Evolutionary conservation across 2,888 invertebrate genomes (phyloP), one percentile per base, ranked within the genome.

Genomic region (Lepetodrilus schrolli): DNA sequence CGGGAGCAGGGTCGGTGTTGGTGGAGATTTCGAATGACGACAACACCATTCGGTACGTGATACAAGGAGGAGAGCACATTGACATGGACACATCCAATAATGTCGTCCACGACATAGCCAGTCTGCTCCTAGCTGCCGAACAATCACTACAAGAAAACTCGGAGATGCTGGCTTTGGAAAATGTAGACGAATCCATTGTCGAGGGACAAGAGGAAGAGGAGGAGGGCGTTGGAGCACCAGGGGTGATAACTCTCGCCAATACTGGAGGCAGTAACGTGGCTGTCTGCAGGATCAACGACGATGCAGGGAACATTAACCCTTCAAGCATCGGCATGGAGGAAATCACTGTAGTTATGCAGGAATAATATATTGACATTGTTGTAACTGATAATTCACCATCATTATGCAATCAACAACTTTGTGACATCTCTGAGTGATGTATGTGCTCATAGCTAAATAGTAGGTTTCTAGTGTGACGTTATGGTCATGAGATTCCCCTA

Each of bases 81-180:
- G 77, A 75, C n/a, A 68, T 38, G 38, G 73, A 79, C 10, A 73
- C 77, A 2, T 70, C 80, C 7, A 75, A 78, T 5, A 51, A 72
- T n/a, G 74, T 83, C 3, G 77, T 80, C 1, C 80, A 84, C 37
- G 83, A 83, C 72, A 79, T 85, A 26, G 80, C 83, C 13, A 81
- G 77, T 43, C 43, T 84, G 7, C 66, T 84, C 5, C 50, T 82
- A 21, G 82, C 81, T 20, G 83, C 83, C 5, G 81, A 80, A 43
- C 78, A 82, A 30, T 78, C 81, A 13, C 51, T 79, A 49, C 51
- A 34, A 65, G 58, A 48, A 58, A 58, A 43, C 49, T 58, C 72
- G 21, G 70, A 36, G 4, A 47, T 43, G 17, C 20, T 23, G 13
- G 38, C 30, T 1, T 26, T 68, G 38, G 26, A 43, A 30, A 43